Percentiles rank a stretch among this genome's conserved stretches.
phyloP scores from a whole-genome alignment of 2,113 vertebrate genomes.

The Jaculus jaculus region DNA sequence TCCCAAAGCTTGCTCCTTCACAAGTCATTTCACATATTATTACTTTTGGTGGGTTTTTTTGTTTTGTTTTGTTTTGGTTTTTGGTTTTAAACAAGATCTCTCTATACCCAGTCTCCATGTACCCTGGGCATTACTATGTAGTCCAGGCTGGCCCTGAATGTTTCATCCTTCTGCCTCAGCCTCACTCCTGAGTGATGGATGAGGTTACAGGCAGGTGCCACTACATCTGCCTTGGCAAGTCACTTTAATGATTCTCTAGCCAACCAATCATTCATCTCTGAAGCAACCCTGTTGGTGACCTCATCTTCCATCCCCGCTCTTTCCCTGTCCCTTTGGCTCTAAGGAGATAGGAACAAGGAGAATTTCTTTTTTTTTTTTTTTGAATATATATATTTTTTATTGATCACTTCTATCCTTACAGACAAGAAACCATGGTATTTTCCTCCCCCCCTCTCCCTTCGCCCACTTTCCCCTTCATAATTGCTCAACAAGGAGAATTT shows the following conservation, averaged over 20 bases:
- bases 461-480: no score
- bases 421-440: no score
- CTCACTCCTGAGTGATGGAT: background rate
- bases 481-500: background rate
- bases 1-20: background rate
- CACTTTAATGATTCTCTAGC: background rate
- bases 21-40: background rate
- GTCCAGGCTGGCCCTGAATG: background rate
- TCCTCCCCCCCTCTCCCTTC: no score
- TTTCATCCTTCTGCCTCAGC: background rate
- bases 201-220: background rate
- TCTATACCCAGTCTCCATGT: background rate
- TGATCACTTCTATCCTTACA: no score
- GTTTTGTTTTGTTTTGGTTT: background rate
- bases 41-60: background rate
- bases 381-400: no score
- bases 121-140: background rate
- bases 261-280: background rate
- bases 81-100: background rate
- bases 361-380: no score
- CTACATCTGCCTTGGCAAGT: background rate
- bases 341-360: no score
- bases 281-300: background rate
- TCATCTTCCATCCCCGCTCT: background rate
- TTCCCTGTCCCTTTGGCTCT: background rate